Percentiles rank a stretch among this genome's conserved stretches.
Conservation (phyloP, 2,888 invertebrate species). For the Hirtodrosophila cameraria region DNA sequence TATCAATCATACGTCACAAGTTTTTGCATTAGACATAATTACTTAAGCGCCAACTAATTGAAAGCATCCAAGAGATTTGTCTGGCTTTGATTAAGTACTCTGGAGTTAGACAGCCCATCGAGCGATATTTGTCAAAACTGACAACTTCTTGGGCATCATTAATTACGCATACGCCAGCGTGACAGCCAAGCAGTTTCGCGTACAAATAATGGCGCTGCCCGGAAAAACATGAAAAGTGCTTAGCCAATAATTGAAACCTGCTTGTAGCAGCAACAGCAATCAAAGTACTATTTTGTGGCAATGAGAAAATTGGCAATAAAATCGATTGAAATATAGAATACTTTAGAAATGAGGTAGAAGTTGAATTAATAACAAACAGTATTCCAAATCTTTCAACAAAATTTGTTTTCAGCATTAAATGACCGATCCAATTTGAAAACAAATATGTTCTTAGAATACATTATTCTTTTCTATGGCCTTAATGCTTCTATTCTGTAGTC, state of each 20-base stretch:
- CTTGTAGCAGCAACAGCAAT: slow-evolving; percentile 12
- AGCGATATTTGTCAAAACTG: slow-evolving; percentile 64
- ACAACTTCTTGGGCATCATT: slow-evolving; percentile 52
- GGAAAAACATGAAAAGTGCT: slow-evolving; percentile 42
- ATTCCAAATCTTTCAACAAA: neutral
- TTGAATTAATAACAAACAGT: neutral
- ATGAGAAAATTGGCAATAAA: too few relatives aligned
- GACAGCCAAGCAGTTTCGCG: slow-evolving; percentile 13
- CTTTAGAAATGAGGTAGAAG: neutral
- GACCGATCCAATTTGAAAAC: too few relatives aligned
- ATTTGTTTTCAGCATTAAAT: too few relatives aligned
- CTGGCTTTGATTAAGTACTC: slow-evolving; percentile 63
- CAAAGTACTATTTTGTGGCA: slow-evolving; percentile 44
- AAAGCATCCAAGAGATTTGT: slow-evolving; percentile 68
- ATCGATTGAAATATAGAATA: too few relatives aligned
- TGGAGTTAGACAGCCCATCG: slow-evolving; percentile 45
- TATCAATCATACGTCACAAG: slow-evolving; percentile 54
- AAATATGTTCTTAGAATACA: too few relatives aligned
- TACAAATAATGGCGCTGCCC: neutral
- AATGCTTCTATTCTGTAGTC: too few relatives aligned
- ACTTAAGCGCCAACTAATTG: slow-evolving; percentile 71
- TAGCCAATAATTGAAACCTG: slow-evolving; percentile 43
- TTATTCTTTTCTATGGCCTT: too few relatives aligned
- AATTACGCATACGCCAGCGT: slow-evolving; percentile 57
- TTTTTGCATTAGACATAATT: slow-evolving; percentile 59